Evolutionary conservation across 2,888 invertebrate genomes (phyloP).

Genomic region (Troilus luridus): DNA sequence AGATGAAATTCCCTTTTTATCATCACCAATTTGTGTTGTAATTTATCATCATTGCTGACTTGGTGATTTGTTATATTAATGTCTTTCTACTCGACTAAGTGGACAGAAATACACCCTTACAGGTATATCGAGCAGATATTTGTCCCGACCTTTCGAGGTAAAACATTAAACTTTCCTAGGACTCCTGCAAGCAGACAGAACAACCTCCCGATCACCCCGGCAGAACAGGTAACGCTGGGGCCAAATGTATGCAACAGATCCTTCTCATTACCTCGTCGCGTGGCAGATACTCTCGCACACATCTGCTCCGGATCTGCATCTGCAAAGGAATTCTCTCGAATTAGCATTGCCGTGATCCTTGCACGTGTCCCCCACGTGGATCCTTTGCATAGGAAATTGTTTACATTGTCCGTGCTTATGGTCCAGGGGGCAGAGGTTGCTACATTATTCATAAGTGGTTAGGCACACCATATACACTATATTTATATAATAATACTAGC

Average conservation of each 20-base stretch:
- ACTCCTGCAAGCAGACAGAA: neutral
- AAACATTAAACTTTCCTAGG: too few relatives aligned
- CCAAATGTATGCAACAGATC: neutral
- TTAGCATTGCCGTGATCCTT: conserved; percentile 46
- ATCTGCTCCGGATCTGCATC: conserved; percentile 54
- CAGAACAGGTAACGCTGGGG: neutral
- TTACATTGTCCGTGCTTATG: conserved; percentile 19
- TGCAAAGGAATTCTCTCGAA: conserved; percentile 15
- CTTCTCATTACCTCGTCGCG: conserved; percentile 38
- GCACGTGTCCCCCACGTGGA: conserved; percentile 35
- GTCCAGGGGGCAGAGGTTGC: neutral
- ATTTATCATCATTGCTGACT: too few relatives aligned
- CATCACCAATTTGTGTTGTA: too few relatives aligned
- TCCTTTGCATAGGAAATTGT: conserved; percentile 38
- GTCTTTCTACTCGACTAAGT: too few relatives aligned
- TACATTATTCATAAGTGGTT: conserved; percentile 16
- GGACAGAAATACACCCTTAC: too few relatives aligned
- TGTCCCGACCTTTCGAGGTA: too few relatives aligned
- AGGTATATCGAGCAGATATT: too few relatives aligned
- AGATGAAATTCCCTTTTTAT: too few relatives aligned
- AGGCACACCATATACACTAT: neutral
- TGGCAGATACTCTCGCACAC: neutral
- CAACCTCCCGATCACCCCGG: neutral
- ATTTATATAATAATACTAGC: neutral
- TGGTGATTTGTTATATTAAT: too few relatives aligned